These are phyloP conservation scores for Gnathonemus echidnorhynchus DNA, from an alignment of 2,113 vertebrate species.

Conservation along the genomic window DNA sequence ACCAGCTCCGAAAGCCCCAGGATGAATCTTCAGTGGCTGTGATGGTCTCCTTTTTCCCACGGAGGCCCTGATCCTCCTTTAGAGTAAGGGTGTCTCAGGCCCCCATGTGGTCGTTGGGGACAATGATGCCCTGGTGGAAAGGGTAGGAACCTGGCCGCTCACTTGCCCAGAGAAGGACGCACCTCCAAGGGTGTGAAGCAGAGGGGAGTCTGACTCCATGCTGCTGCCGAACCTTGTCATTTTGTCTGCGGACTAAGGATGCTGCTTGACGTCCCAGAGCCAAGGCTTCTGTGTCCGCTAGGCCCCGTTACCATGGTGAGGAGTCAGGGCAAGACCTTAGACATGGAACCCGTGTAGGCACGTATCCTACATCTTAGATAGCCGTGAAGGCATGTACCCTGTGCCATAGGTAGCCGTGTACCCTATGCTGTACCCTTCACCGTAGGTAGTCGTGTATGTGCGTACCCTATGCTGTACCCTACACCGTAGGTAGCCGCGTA, in stretches of 20 bases:
- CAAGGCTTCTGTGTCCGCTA: constrained; percentile 28
- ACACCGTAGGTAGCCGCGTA: not conserved
- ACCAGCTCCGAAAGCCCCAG: not conserved
- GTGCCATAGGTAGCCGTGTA: too few relatives aligned
- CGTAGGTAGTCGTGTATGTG: too few relatives aligned
- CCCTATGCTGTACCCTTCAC: too few relatives aligned
- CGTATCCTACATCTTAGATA: too few relatives aligned
- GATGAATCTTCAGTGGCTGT: not conserved
- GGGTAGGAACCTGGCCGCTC: not conserved
- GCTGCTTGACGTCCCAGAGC: constrained; percentile 48
- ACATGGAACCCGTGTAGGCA: too few relatives aligned
- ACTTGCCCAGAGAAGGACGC: not conserved
- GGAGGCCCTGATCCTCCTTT: not conserved
- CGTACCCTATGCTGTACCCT: not conserved
- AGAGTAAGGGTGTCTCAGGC: not conserved
- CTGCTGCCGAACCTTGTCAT: constrained; percentile 31
- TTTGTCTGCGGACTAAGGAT: constrained; percentile 44
- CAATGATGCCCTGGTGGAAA: not conserved
- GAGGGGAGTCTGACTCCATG: not conserved
- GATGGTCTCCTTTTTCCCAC: not conserved
- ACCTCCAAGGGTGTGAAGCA: not conserved
- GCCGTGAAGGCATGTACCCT: too few relatives aligned
- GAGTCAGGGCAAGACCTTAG: constrained; percentile 39
- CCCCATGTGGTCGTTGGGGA: not conserved
- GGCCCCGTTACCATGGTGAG: constrained; percentile 55